These are phyloP conservation scores for Rhinolophus sinicus DNA, from an alignment of 2,113 vertebrate genomes.

Conservation along the genomic window DNA sequence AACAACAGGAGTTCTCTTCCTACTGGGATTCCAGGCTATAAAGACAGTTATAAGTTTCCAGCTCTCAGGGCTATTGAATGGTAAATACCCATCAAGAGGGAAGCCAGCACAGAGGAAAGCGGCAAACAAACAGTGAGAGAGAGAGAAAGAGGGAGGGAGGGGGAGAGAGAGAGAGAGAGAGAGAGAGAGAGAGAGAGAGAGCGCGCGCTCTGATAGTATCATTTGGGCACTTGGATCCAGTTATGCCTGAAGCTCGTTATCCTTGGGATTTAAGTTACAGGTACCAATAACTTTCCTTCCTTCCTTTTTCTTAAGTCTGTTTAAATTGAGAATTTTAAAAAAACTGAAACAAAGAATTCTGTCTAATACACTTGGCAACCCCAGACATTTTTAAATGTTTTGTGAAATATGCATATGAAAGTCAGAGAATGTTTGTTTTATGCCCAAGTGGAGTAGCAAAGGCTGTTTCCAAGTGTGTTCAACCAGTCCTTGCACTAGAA, in stretches of 20 bases:
- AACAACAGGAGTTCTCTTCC: background rate
- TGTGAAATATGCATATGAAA: background rate
- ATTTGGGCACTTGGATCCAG: background rate
- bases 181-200: background rate
- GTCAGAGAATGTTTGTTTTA: background rate
- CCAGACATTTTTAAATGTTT: background rate
- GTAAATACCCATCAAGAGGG: background rate
- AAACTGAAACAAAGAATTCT: slow-evolving; percentile 23
- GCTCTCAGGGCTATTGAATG: background rate
- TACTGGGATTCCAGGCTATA: background rate
- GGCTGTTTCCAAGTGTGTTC: background rate
- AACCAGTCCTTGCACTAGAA: background rate
- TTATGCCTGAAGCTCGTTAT: background rate
- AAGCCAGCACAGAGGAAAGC: background rate
- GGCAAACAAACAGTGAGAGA: background rate
- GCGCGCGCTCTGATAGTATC: background rate
- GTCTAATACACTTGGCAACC: background rate
- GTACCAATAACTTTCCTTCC: background rate
- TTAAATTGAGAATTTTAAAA: background rate
- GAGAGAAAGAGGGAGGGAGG: too few relatives aligned
- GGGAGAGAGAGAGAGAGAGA: background rate
- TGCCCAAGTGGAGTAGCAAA: background rate
- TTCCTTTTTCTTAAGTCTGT: background rate
- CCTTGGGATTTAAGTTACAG: background rate
- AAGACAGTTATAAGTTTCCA: background rate